Conservation (phyloP, 2,113 vertebrate genomes). For the Chinchilla lanigera region DNA sequence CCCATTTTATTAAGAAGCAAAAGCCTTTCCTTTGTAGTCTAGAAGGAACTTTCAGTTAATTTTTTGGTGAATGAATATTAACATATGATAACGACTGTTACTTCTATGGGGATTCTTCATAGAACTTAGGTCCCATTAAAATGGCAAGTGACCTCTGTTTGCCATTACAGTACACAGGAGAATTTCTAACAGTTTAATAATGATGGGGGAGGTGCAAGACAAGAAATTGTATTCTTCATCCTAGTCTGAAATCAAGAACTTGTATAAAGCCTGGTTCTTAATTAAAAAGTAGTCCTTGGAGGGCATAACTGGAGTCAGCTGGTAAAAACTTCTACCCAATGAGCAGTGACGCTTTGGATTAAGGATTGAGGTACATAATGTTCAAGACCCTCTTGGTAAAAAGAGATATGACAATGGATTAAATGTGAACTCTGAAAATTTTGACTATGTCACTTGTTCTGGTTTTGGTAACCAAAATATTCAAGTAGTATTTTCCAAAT, state of each 20-base stretch:
- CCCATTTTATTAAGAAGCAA: constrained; percentile 74
- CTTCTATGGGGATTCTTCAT: constrained; percentile 29
- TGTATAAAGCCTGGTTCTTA: constrained; percentile 16
- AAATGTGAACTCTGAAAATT: constrained; percentile 23
- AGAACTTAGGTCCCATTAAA: constrained; percentile 55
- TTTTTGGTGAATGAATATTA: constrained; percentile 75
- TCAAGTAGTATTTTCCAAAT: constrained; percentile 31
- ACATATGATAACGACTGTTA: constrained; percentile 52
- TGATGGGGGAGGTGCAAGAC: neutral
- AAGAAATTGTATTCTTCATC: constrained; percentile 25
- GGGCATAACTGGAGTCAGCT: neutral
- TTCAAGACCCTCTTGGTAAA: constrained; percentile 55
- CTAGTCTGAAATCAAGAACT: constrained; percentile 41
- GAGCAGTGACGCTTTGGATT: constrained; percentile 26
- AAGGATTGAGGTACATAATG: neutral
- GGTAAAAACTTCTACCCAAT: neutral
- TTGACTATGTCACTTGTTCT: neutral
- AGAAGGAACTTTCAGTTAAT: constrained; percentile 78
- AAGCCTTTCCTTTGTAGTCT: constrained; percentile 67
- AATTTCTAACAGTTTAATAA: constrained; percentile 14
- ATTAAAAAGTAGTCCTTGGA: neutral
- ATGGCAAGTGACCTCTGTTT: constrained; percentile 61
- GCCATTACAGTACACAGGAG: constrained; percentile 25
- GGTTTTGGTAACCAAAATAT: constrained; percentile 37
- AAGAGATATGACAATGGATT: constrained; percentile 5